phyloP scores from a whole-genome alignment of 2,797 vertebrate species.

The Phoebastria nigripes region DNA sequence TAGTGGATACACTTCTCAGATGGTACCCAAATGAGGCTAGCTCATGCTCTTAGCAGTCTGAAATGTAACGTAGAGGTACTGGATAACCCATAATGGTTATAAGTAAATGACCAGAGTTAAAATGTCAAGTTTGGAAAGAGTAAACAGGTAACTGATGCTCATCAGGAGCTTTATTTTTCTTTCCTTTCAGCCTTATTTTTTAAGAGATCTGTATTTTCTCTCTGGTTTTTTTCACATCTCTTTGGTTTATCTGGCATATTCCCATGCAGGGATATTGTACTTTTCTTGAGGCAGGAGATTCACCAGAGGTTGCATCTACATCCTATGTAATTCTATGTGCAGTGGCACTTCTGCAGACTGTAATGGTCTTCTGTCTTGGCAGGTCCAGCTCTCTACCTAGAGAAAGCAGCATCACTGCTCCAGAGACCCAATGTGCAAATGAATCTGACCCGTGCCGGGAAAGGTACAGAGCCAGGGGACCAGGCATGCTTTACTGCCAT shows the following conservation, averaged over 20 bases:
- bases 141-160: background rate
- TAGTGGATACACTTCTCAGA: background rate
- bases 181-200: background rate
- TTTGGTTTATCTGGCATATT: background rate
- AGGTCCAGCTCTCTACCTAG: background rate
- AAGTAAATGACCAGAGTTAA: background rate
- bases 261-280: background rate
- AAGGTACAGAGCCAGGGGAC: background rate
- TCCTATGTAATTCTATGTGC: background rate
- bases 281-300: background rate
- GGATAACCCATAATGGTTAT: background rate
- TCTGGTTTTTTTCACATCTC: background rate
- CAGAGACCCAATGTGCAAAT: accelerated
- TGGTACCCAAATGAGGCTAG: background rate
- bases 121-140: background rate
- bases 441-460: accelerated
- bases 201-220: background rate
- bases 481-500: background rate
- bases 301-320: background rate
- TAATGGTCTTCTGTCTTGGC: background rate
- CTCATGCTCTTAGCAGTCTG: background rate
- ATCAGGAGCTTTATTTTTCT: background rate
- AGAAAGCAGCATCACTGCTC: background rate
- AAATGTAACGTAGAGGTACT: background rate
- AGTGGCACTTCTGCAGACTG: background rate